Base-by-base conservation (phyloP, 2,888 invertebrate genomes). In the Nemapogon koenigi region DNA sequence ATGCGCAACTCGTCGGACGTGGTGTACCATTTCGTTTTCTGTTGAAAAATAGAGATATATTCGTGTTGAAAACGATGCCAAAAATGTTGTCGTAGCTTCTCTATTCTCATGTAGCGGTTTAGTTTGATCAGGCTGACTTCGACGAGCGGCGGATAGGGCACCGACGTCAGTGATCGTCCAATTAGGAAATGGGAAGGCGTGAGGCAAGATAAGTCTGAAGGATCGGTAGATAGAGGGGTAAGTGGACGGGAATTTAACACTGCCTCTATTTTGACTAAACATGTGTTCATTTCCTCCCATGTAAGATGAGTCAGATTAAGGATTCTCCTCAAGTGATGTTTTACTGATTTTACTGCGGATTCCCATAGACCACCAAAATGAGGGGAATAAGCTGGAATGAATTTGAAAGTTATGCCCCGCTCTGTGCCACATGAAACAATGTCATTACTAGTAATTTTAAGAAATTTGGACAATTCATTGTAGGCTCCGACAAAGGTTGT, bases 301-400 rank as follows among this genome's bases (percentile, higher is more conserved):
- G 41, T 48, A 16, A 49, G 16, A 4, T 4, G 7, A 28, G 4
- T 2, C 32, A 38, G 31, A 2, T 46, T 42, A 3, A 46, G 18
- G 4, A 45, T 19, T 13, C 46, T 38, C 28, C 43, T 43, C 6
- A 51, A 15, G n/a, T n/a, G n/a, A n/a, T n/a, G n/a, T n/a, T n/a
- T n/a, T n/a, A n/a, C n/a, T n/a, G n/a, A n/a, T n/a, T n/a, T n/a
- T n/a, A n/a, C n/a, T n/a, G n/a, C n/a, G n/a, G n/a, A n/a, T n/a
- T n/a, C n/a, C n/a, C n/a, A 50, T 6, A 50, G 29, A 6, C 52
- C 51, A 3, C 49, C 52, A 37, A 49, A 48, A 22, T 49, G 46
- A n/a, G n/a, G n/a, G n/a, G n/a, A n/a, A n/a, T n/a, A n/a, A n/a
- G n/a, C n/a, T n/a, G n/a, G n/a, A n/a, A n/a, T n/a, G n/a, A n/a